These are phyloP conservation scores for Pollenia amentaria DNA, from an alignment of 2,888 invertebrate genomes.

Conservation along the genomic window DNA sequence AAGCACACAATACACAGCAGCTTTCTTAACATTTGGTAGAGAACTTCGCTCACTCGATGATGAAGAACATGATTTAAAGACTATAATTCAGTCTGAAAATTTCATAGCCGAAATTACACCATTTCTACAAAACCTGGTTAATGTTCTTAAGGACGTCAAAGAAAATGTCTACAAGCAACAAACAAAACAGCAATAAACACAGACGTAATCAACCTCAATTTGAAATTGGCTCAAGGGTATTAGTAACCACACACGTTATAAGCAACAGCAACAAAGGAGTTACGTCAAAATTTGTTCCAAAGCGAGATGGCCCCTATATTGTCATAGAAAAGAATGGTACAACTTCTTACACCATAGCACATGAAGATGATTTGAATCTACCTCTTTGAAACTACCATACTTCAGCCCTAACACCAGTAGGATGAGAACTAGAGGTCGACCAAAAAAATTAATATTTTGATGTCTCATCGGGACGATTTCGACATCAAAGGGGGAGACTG, in stretches of 20 bases:
- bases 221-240: background rate
- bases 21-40: conserved; percentile 80
- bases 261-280: conserved; percentile 47
- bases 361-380: background rate
- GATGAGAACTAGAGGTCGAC: no score
- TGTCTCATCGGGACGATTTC: no score
- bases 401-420: no score
- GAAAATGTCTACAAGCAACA: no score
- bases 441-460: no score
- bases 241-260: conserved; percentile 3
- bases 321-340: conserved; percentile 73
- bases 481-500: no score
- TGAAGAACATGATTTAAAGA: conserved; percentile 76
- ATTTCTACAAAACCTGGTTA: conserved; percentile 27
- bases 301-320: conserved; percentile 74
- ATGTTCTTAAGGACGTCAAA: conserved; percentile 42
- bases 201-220: background rate
- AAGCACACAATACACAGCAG: conserved; percentile 78
- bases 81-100: conserved; percentile 76
- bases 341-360: conserved; percentile 53
- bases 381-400: conserved; percentile 34
- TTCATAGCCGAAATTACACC: conserved; percentile 72
- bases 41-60: conserved; percentile 80
- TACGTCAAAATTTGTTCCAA: conserved; percentile 78
- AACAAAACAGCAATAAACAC: background rate